Evolutionary conservation across 2,888 invertebrate species (phyloP).

Genomic region (Chymomyza procnemis): DNA sequence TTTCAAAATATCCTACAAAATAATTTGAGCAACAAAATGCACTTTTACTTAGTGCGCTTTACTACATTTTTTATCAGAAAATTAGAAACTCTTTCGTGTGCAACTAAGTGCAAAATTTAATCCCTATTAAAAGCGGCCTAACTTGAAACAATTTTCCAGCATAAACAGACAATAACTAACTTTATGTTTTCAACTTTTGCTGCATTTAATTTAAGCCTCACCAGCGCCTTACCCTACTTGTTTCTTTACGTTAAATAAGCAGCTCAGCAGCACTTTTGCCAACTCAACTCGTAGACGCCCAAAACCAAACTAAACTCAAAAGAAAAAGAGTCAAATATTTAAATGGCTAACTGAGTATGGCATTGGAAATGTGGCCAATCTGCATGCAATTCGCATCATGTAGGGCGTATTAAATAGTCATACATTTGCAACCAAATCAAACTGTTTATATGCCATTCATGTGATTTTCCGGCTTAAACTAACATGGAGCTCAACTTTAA

Average conservation of each 20-base stretch:
- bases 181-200: no score
- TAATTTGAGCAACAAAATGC: no score
- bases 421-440: neutral
- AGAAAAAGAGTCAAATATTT: neutral
- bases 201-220: neutral
- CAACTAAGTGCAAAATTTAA: no score
- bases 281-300: neutral
- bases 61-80: no score
- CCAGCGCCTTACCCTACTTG: neutral
- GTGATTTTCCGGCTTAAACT: neutral
- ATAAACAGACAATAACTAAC: no score
- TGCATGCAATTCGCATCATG: neutral
- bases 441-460: neutral
- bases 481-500: constrained; percentile 63
- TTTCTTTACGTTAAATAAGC: neutral
- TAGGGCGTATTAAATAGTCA: neutral
- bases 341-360: neutral
- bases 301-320: neutral
- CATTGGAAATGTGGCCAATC: neutral
- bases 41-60: no score
- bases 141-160: no score
- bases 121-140: no score
- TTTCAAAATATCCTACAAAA: no score
- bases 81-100: no score
- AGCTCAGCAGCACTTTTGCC: neutral